These are phyloP conservation scores for Pristionchus maxplancki DNA, from an alignment of 2,888 invertebrate genomes.

Conservation along the genomic window DNA sequence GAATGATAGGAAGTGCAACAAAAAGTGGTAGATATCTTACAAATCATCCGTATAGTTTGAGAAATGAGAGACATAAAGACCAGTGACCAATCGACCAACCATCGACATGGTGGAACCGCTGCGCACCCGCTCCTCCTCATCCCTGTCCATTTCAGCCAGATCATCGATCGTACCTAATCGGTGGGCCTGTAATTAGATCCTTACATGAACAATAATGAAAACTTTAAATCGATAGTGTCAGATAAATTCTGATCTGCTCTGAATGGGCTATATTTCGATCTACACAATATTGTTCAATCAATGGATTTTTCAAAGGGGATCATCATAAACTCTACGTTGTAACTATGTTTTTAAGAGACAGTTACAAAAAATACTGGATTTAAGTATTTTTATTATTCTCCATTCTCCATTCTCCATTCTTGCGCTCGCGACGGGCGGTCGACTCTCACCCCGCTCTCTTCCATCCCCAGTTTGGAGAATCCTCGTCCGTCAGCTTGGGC, in stretches of 20 bases:
- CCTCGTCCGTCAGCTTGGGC: too few relatives aligned
- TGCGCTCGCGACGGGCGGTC: too few relatives aligned
- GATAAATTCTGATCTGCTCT: too few relatives aligned
- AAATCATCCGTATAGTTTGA: not conserved
- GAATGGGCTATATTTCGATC: not conserved
- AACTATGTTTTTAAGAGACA: too few relatives aligned
- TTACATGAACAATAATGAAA: not conserved
- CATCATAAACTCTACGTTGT: too few relatives aligned
- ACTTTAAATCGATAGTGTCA: too few relatives aligned
- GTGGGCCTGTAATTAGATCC: constrained; percentile 8
- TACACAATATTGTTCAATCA: not conserved
- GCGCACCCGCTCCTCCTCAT: constrained; percentile 50
- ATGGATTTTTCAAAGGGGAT: too few relatives aligned
- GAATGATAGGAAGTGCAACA: not conserved
- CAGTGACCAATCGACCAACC: not conserved
- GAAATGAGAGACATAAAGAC: not conserved
- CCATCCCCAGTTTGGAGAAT: too few relatives aligned
- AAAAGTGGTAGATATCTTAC: not conserved
- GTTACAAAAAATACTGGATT: too few relatives aligned
- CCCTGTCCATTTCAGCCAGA: constrained; percentile 37
- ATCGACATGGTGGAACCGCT: constrained; percentile 18
- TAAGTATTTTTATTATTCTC: too few relatives aligned
- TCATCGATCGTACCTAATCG: constrained; percentile 50
- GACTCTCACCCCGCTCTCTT: too few relatives aligned
- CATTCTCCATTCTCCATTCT: too few relatives aligned